Conservation (phyloP, 2,888 invertebrate species). For the Hirudinaria manillensis region DNA sequence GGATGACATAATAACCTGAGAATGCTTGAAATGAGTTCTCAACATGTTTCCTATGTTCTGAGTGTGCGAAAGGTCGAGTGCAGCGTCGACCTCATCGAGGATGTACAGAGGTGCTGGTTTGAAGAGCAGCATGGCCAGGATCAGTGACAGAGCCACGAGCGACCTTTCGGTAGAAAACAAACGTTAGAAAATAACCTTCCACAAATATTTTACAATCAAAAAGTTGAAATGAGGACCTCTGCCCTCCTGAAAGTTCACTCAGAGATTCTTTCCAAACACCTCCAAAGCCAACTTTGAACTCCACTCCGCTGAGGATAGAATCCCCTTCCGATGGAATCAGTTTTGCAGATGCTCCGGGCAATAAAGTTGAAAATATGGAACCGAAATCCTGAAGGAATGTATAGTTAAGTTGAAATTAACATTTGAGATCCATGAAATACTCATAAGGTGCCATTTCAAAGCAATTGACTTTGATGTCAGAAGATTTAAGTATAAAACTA, state of each 20-base stretch:
- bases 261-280: conserved; percentile 91
- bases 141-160: conserved; percentile 87
- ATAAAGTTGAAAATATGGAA: conserved; percentile 80
- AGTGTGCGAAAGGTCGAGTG: conserved; percentile 92
- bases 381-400: conserved; percentile 74
- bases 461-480: background rate
- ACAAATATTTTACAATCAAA: background rate
- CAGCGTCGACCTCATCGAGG: conserved; percentile 97
- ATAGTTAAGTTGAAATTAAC: background rate
- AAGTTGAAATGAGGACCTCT: conserved; percentile 61
- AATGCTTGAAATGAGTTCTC: conserved; percentile 77
- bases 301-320: conserved; percentile 76
- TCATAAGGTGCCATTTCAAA: background rate
- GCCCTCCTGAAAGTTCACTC: conserved; percentile 91
- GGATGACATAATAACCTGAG: too few relatives aligned
- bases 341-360: conserved; percentile 83
- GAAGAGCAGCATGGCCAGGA: conserved; percentile 89
- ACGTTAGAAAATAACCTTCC: background rate
- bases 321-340: conserved; percentile 69
- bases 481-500: background rate
- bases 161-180: conserved; percentile 55
- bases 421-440: background rate
- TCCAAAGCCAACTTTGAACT: conserved; percentile 77
- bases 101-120: conserved; percentile 97
- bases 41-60: conserved; percentile 97